Percentiles rank a stretch among this genome's conserved stretches.
phyloP scores from a whole-genome alignment of 2,113 vertebrate genomes.

The Columba livia region DNA sequence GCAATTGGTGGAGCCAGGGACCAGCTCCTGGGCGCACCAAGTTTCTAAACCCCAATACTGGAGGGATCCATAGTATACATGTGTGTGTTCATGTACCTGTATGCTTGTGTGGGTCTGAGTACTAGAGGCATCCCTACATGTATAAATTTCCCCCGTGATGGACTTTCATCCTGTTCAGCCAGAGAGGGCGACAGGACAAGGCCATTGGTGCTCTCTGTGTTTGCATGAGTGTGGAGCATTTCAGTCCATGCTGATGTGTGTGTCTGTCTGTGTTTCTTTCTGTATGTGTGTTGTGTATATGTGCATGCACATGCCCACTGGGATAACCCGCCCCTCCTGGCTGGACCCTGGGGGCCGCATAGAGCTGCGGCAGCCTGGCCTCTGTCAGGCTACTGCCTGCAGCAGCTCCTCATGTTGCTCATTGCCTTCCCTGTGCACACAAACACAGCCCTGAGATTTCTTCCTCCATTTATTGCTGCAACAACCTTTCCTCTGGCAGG shows the following conservation, averaged over 20 bases:
- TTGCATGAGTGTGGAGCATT: rapidly evolving
- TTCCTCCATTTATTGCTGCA: background rate
- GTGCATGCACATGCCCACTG: background rate
- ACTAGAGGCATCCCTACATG: background rate
- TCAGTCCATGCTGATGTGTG: background rate
- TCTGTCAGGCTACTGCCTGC: background rate
- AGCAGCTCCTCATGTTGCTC: background rate
- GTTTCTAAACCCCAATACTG: background rate
- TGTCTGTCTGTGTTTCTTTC: background rate
- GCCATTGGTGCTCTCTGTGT: background rate
- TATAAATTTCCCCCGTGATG: background rate
- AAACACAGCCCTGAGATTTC: background rate
- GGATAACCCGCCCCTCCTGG: background rate
- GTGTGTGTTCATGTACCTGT: background rate
- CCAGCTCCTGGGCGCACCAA: background rate
- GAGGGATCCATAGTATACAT: background rate
- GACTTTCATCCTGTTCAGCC: background rate
- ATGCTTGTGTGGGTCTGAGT: background rate
- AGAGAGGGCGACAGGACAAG: background rate
- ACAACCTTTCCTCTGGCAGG: background rate
- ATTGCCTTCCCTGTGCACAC: background rate
- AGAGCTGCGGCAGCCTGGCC: no score
- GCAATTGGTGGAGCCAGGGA: background rate
- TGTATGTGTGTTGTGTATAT: rapidly evolving
- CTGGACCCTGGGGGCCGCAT: rapidly evolving